These are phyloP conservation scores for Pararge aegeria DNA, from an alignment of 1,140 invertebrate genomes.

Conservation along the genomic window DNA sequence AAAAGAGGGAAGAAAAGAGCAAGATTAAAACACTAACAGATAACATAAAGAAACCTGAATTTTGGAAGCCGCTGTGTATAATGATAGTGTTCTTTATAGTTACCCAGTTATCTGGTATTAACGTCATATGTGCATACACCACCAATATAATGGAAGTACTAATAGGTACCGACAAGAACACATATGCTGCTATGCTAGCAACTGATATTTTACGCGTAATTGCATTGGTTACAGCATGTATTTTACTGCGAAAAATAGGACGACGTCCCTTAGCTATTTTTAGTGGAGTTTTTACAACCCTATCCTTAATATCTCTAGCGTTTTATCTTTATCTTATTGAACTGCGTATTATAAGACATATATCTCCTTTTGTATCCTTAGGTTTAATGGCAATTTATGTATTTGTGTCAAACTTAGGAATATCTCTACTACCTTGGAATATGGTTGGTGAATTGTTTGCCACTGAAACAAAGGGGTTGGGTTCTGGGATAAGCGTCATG, in stretches of 20 bases:
- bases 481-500: conserved; percentile 80
- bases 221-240: conserved; percentile 80
- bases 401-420: conserved; percentile 69
- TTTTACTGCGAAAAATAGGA: conserved; percentile 80
- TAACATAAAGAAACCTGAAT: conserved; percentile 76
- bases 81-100: conserved; percentile 82
- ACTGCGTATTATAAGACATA: conserved; percentile 44
- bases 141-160: conserved; percentile 82
- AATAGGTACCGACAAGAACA: conserved; percentile 72
- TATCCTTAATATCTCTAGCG: conserved; percentile 77
- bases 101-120: conserved; percentile 83
- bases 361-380: conserved; percentile 58
- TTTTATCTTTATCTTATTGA: conserved; percentile 67
- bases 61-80: conserved; percentile 81
- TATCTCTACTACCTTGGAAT: conserved; percentile 81
- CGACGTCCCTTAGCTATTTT: conserved; percentile 80
- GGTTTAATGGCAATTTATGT: conserved; percentile 67
- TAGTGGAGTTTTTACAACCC: conserved; percentile 79
- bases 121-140: conserved; percentile 87
- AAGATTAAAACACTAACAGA: conserved; percentile 52
- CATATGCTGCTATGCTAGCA: conserved; percentile 82
- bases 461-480: conserved; percentile 74
- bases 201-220: conserved; percentile 85
- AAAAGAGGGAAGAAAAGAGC: conserved; percentile 47
- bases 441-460: conserved; percentile 81